Conservation (phyloP, 2,797 vertebrate genomes). For the Eulemur rubriventer region DNA sequence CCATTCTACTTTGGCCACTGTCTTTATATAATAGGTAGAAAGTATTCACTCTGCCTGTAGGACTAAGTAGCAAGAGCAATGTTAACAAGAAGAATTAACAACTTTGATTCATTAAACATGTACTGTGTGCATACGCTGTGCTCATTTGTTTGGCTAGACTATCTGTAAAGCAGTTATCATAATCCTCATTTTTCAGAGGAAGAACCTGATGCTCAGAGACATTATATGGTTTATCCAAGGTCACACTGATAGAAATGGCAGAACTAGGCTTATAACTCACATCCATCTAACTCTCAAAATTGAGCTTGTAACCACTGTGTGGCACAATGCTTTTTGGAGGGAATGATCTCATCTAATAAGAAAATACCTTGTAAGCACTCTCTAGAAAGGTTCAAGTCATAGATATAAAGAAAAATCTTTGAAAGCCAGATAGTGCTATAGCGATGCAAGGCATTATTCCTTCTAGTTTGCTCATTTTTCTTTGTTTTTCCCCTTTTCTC, state of each 20-base stretch:
- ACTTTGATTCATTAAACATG: neutral
- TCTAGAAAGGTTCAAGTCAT: neutral
- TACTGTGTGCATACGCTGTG: accelerated
- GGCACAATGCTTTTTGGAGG: neutral
- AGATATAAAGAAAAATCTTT: neutral
- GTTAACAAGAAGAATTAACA: neutral
- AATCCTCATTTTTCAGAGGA: neutral
- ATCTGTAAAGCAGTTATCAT: neutral
- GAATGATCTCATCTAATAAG: neutral
- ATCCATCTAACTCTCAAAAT: neutral
- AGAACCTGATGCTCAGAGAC: neutral
- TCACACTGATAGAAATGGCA: neutral
- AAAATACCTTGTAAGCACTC: neutral
- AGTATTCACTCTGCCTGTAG: neutral
- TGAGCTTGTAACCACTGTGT: neutral
- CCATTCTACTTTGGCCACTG: neutral
- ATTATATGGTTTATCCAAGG: neutral
- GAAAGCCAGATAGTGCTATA: neutral
- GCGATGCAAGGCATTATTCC: neutral
- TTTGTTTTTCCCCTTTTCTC: constrained; percentile 38
- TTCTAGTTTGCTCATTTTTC: constrained; percentile 48
- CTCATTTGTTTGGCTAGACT: neutral
- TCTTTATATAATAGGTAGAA: neutral
- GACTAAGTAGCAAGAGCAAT: neutral
- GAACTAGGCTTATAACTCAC: neutral